These are phyloP conservation scores for Hemiscyllium ocellatum DNA, from an alignment of 2,113 vertebrate genomes.

Conservation along the genomic window DNA sequence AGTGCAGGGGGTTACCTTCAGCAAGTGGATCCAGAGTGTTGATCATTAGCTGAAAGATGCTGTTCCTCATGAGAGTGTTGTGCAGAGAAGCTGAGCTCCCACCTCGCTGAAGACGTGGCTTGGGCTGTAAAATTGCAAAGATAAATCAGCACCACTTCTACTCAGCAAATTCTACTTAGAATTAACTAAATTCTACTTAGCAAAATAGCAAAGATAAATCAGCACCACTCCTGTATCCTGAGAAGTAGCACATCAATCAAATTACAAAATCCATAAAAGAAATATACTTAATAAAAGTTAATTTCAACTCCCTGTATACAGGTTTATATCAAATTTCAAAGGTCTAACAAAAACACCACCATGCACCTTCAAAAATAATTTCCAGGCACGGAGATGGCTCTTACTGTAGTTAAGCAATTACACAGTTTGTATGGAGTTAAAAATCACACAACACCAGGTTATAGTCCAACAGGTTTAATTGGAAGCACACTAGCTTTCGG, in stretches of 20 bases:
- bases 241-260: neutral
- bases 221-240: neutral
- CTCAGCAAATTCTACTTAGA: too few species aligned
- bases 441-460: too few species aligned
- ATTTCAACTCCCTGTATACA: neutral
- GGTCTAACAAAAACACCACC: neutral
- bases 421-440: neutral
- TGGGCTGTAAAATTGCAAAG: constrained; percentile 58
- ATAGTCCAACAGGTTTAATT: too few species aligned
- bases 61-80: constrained; percentile 96
- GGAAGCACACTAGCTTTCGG: too few species aligned
- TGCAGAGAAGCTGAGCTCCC: constrained; percentile 93
- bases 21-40: constrained; percentile 85
- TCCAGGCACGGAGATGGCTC: neutral
- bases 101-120: constrained; percentile 83
- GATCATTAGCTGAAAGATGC: constrained; percentile 98
- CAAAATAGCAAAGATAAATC: constrained; percentile 21
- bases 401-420: neutral
- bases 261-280: neutral
- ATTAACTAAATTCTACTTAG: too few species aligned
- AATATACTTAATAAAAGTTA: neutral
- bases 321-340: neutral
- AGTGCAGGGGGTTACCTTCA: constrained; percentile 13
- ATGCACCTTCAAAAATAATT: neutral
- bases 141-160: neutral